Evolutionary conservation across 2,888 invertebrate species (phyloP).

Genomic region (Acleris holmiana): DNA sequence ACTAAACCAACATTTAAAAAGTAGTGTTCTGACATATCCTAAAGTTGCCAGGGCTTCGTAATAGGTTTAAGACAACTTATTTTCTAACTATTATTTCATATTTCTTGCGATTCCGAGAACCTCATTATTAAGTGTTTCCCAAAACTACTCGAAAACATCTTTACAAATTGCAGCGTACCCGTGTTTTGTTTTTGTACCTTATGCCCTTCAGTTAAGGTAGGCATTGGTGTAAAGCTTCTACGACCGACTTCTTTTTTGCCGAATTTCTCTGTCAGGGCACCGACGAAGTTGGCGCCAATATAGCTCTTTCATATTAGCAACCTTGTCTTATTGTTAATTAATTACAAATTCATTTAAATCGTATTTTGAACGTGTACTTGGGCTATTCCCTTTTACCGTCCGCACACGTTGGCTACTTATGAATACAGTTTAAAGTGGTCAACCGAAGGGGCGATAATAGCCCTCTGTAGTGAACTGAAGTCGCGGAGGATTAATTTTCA

Average conservation of each 20-base stretch:
- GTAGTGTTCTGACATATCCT: too few relatives aligned
- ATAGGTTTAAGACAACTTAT: too few relatives aligned
- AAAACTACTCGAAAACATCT: slow-evolving; percentile 9
- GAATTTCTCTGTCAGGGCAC: slow-evolving; percentile 43
- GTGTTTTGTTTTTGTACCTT: slow-evolving; percentile 23
- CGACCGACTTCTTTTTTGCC: slow-evolving; percentile 15
- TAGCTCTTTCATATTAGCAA: slow-evolving; percentile 18
- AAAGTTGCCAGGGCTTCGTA: too few relatives aligned
- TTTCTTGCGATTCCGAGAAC: neutral
- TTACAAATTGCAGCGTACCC: neutral
- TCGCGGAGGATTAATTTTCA: too few relatives aligned
- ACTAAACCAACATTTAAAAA: too few relatives aligned
- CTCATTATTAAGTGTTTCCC: slow-evolving; percentile 3
- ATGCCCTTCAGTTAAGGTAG: slow-evolving; percentile 13
- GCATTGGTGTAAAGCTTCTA: slow-evolving; percentile 12
- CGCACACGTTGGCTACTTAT: too few relatives aligned
- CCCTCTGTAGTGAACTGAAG: too few relatives aligned
- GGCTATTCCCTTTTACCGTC: too few relatives aligned
- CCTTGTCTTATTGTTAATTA: neutral
- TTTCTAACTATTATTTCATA: neutral
- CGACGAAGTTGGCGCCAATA: slow-evolving; percentile 47
- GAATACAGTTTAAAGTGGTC: too few relatives aligned
- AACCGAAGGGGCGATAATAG: too few relatives aligned
- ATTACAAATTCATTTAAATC: neutral
- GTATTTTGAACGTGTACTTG: too few relatives aligned